Percentiles rank a stretch among this genome's conserved stretches.
Conservation (phyloP, 2,113 vertebrate species). For the Notothenia rossii region DNA sequence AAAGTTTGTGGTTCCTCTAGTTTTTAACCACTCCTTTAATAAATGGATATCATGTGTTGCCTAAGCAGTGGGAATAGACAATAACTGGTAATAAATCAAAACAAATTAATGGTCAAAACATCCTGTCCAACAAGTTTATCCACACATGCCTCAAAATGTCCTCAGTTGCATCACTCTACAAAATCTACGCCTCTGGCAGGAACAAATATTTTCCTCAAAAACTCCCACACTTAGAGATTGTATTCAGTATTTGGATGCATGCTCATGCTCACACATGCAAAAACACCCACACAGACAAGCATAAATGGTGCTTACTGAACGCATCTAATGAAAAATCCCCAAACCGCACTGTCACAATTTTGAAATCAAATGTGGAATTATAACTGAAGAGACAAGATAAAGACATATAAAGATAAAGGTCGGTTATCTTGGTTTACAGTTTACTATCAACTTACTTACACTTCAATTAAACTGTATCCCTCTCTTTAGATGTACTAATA, state of each 20-base stretch:
- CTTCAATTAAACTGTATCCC: too few relatives aligned
- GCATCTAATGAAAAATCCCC: too few relatives aligned
- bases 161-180: slow-evolving; percentile 26
- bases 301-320: not conserved
- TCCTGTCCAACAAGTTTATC: not conserved
- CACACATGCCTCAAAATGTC: not conserved
- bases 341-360: too few relatives aligned
- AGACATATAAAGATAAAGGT: too few relatives aligned
- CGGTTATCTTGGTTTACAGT: too few relatives aligned
- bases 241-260: not conserved
- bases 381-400: too few relatives aligned
- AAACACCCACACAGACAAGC: not conserved
- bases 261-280: slow-evolving; percentile 22
- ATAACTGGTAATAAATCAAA: not conserved
- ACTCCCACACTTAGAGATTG: slow-evolving; percentile 25
- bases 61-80: not conserved
- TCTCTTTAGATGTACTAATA: too few relatives aligned
- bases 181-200: not conserved
- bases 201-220: not conserved
- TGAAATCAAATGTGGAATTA: too few relatives aligned
- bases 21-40: not conserved
- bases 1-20: too few relatives aligned
- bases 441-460: too few relatives aligned
- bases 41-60: not conserved
- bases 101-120: not conserved